Base-by-base conservation (phyloP, 1,140 invertebrate genomes). In the Bombus turneri region DNA sequence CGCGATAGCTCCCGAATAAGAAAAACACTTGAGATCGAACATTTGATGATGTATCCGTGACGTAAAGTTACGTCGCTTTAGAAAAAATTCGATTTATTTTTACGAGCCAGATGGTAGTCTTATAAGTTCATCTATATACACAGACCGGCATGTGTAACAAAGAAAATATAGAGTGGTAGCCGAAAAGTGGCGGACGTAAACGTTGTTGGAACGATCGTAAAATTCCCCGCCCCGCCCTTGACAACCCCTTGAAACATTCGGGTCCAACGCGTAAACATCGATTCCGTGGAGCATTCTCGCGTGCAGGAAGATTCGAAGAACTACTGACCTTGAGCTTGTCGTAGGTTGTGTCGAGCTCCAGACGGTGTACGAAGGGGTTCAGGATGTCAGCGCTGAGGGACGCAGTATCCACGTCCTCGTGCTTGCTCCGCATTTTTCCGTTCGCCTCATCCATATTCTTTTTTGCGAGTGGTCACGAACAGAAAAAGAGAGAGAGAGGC, bases 291-390 rank as follows among this genome's bases (percentile, higher is more conserved):
- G 62, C 62, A 39, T 82, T 59, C 62, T 18, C 47, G 43, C 37
- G 66, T 66, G 39, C n/a, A 31, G 1, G 3, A 43, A 10, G 69
- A 41, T 76, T 77, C 6, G 15, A 28, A 18, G 62, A 85, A 22
- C 39, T 81, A 94, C 96, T 96, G 95, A 98, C 97, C 96, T 98
- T 98, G 94, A 98, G 97, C 95, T 98, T 98, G 93, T 98, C 97
- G 92, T 97, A 97, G 86, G 97, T 97, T 89, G 97, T 97, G 93
- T 97, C 97, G 92, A 98, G 96, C 95, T 98, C 97, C 93, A 98
- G 95, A 92, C 97, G 97, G 93, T 98, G 97, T 62, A 98, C 97
- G 94, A 98, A 98, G 59, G 98, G 98, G 95, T 98, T 98, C 91
- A 98, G 92, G 83, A 97, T 93, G 91, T 96, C 95, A 83, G 95